These are phyloP conservation scores for Hoplias malabaricus DNA, from an alignment of 2,113 vertebrate genomes.

Conservation along the genomic window DNA sequence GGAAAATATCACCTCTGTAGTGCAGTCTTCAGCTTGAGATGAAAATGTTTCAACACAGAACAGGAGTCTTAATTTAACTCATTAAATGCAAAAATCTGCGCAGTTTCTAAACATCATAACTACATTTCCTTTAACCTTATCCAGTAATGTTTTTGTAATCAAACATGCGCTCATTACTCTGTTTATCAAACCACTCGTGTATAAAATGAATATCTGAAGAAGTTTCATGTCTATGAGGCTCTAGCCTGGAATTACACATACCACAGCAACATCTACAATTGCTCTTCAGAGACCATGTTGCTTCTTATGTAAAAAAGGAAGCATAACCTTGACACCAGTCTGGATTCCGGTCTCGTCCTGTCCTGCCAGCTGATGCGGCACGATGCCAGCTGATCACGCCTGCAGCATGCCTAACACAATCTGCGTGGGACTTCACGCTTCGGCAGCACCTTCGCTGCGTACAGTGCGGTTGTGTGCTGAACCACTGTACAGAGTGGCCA, in stretches of 20 bases:
- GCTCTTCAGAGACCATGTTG: constrained; percentile 9
- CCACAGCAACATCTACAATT: constrained; percentile 43
- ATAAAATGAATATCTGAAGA: too few species aligned
- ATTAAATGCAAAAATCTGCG: too few species aligned
- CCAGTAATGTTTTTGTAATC: too few species aligned
- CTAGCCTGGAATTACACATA: constrained; percentile 47
- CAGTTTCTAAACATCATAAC: too few species aligned
- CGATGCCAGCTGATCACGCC: constrained; percentile 22
- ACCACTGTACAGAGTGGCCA: neutral
- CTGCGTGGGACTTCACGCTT: constrained; percentile 16
- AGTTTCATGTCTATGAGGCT: too few species aligned
- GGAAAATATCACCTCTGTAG: too few species aligned
- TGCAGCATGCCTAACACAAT: constrained; percentile 15
- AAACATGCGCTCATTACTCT: too few species aligned
- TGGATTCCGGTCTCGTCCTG: neutral
- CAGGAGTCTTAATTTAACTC: too few species aligned
- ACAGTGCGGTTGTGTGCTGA: neutral
- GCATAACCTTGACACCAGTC: constrained; percentile 18
- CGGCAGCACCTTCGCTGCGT: neutral
- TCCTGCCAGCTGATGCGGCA: constrained; percentile 29
- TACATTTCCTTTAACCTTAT: too few species aligned
- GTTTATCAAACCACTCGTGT: too few species aligned
- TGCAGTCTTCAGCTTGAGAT: too few species aligned
- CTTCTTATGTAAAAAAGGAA: constrained; percentile 18
- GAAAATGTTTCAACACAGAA: too few species aligned